These are phyloP conservation scores for Polyergus mexicanus DNA, from an alignment of 1,140 invertebrate species.

Conservation along the genomic window DNA sequence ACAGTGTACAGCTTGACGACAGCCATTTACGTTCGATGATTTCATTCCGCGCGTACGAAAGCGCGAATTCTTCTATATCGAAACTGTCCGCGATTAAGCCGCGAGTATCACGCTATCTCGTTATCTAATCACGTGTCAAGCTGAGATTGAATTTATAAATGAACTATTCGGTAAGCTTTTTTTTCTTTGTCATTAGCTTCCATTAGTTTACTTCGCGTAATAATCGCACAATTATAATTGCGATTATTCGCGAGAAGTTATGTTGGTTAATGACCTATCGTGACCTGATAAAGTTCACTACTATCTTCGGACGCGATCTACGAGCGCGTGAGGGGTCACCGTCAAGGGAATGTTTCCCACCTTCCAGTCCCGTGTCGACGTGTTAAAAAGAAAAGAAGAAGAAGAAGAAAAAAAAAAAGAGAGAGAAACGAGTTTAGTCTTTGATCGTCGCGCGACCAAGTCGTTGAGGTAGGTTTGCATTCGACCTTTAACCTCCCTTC, in stretches of 20 bases:
- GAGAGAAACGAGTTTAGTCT: slow-evolving; percentile 56
- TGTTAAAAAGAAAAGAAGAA: too few relatives aligned
- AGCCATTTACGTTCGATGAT: slow-evolving; percentile 28
- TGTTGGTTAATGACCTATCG: not conserved
- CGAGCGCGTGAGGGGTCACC: slow-evolving; percentile 6
- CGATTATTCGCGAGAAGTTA: not conserved
- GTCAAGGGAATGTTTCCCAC: slow-evolving; percentile 25
- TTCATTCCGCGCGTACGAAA: slow-evolving; percentile 19
- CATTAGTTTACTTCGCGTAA: not conserved
- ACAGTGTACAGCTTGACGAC: slow-evolving; percentile 1
- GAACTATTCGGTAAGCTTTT: not conserved
- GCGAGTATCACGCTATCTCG: not conserved
- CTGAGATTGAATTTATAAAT: not conserved
- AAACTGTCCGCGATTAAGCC: not conserved
- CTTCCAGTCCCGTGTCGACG: slow-evolving; percentile 3
- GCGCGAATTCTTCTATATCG: not conserved
- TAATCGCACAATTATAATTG: not conserved
- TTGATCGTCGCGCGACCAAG: slow-evolving; percentile 62
- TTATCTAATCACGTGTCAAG: not conserved
- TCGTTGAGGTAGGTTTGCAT: slow-evolving; percentile 37
- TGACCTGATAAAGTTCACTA: slow-evolving; percentile 46
- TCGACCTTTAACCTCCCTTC: slow-evolving; percentile 58
- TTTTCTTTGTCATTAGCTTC: not conserved
- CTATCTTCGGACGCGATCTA: slow-evolving; percentile 32
- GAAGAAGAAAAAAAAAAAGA: too few relatives aligned